Conservation (phyloP, 2,888 invertebrate species). For the Drosophila colorata region DNA sequence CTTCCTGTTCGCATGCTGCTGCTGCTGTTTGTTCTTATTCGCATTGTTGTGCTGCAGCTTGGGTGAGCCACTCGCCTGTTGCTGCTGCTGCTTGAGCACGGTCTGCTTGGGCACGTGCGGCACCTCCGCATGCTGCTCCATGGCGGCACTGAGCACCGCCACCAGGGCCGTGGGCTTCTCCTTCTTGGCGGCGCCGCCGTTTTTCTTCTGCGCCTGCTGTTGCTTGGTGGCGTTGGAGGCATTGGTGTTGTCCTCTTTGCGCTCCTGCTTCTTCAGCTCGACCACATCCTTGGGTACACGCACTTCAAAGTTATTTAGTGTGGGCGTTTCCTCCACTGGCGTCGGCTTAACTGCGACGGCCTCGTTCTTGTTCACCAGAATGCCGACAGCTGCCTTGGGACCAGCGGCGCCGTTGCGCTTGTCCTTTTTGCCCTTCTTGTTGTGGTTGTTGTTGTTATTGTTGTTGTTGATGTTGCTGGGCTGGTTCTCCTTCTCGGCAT, state of each 20-base stretch:
- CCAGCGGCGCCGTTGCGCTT: conserved; percentile 69
- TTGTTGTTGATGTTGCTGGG: conserved; percentile 34
- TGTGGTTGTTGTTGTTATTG: conserved; percentile 7
- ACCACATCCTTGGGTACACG: conserved; percentile 93
- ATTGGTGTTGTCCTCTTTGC: conserved; percentile 61
- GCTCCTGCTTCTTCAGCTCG: conserved; percentile 82
- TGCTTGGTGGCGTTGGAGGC: too few relatives aligned
- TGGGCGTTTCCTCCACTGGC: conserved; percentile 73
- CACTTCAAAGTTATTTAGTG: conserved; percentile 90
- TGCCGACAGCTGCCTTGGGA: conserved; percentile 77
- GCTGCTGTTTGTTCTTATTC: conserved; percentile 79
- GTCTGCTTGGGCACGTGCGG: conserved; percentile 72
- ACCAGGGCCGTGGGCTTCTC: conserved; percentile 52
- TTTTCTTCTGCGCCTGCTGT: conserved; percentile 64
- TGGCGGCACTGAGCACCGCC: conserved; percentile 28
- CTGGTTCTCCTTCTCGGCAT: conserved; percentile 79
- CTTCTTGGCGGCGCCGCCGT: conserved; percentile 58
- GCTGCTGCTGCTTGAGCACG: conserved; percentile 70
- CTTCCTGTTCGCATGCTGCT: conserved; percentile 68
- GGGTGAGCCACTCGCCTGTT: conserved; percentile 79
- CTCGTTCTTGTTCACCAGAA: conserved; percentile 84
- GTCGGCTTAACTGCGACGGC: conserved; percentile 72
- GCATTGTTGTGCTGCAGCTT: conserved; percentile 76
- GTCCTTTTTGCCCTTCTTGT: conserved; percentile 76
- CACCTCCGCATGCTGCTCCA: conserved; percentile 60